Evolutionary conservation across 1,140 invertebrate species (phyloP), one percentile per base, ranked within the genome.

Genomic region (Arctopsyche grandis): DNA sequence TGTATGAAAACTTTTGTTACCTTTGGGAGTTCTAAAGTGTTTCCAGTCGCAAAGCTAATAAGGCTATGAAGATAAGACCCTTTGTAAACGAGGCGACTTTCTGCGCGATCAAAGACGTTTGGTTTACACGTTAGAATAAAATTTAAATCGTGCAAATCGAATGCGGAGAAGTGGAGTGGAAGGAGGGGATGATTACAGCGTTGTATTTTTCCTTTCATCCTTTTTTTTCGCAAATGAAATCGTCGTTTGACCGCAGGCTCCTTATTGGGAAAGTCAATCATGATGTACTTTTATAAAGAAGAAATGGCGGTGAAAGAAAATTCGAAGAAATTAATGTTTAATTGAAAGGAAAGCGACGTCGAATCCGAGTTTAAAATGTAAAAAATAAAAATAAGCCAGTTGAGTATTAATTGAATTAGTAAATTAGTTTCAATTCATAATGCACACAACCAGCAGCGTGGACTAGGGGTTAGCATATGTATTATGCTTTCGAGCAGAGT

Each of bases 1-100:
- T 63, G n/a, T 38, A 38, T 4, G 63, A 48, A 75, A 56, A 75
- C 38, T 75, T 75, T 75, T 46, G 44, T 46, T 75, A 75, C 71
- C 21, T 29, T 10, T 38, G 29, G 44, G 16, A 71, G 14, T 16
- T 26, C 16, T 21, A 4, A 66, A 24, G 63, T 26, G 21, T 22
- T 24, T 26, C 16, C 24, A 22, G 16, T 21, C 19, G 63, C 16
- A 38, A 38, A 38, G 29, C 29, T 66, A 66, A 66, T 66, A 66
- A 66, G 63, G 5, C 63, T 21, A 5, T 3, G 21, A 66, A 24
- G 63, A 38, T 38, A 4, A n/a, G n/a, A n/a, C 7, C 29, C 29
- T 38, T 38, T 38, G 3, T 38, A 38, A 38, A 38, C 29, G 29
- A 38, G 29, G 7, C 29, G 29, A 38, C 29, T 38, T 38, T 38